Evolutionary conservation across 2,797 vertebrate genomes (phyloP).

Genomic region (Carcharodon carcharias): DNA sequence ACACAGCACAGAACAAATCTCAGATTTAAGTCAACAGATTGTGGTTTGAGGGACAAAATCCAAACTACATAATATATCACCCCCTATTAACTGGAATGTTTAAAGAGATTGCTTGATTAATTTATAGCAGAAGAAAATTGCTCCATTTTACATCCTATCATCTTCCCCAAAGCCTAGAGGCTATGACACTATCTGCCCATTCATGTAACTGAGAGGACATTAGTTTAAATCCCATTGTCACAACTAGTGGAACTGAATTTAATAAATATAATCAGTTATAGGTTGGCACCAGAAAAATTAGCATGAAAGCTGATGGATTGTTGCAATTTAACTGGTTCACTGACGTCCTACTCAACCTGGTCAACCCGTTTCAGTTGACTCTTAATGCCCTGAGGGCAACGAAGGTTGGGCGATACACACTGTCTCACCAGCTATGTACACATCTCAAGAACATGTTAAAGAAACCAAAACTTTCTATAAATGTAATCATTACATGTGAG

Average conservation of each 20-base stretch:
- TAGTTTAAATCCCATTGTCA: conserved; percentile 3
- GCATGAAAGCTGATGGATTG: not conserved
- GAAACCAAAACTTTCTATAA: not conserved
- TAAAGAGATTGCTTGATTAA: not conserved
- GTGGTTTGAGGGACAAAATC: not conserved
- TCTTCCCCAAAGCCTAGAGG: not conserved
- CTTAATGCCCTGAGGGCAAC: not conserved
- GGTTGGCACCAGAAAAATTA: not conserved
- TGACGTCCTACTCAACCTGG: not conserved
- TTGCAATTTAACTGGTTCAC: not conserved
- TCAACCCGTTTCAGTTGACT: not conserved
- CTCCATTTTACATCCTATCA: not conserved
- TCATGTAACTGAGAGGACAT: not conserved
- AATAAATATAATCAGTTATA: not conserved
- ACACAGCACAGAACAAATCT: not conserved
- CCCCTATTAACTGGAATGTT: not conserved
- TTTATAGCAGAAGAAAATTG: not conserved
- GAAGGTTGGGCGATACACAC: not conserved
- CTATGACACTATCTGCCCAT: too few relatives aligned
- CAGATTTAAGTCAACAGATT: not conserved
- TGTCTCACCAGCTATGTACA: not conserved
- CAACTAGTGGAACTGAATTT: not conserved
- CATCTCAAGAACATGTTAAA: not conserved
- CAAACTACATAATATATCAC: not conserved
- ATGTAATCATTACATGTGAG: not conserved